Conservation (phyloP, 2,888 invertebrate genomes). For the Junonia oenone region DNA sequence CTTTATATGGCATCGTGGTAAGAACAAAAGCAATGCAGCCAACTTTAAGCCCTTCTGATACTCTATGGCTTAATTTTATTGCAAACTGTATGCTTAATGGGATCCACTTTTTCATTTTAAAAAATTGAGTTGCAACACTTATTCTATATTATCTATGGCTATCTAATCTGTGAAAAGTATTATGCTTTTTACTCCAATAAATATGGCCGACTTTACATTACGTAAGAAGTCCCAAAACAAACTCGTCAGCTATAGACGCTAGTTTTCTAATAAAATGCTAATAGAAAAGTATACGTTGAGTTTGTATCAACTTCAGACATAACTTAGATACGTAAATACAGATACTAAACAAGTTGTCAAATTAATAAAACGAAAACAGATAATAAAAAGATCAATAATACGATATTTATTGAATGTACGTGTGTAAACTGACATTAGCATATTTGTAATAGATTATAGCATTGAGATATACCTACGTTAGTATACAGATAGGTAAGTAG, state of each 20-base stretch:
- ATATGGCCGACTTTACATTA: no score
- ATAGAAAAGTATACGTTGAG: background rate
- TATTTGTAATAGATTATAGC: constrained; percentile 14
- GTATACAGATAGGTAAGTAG: constrained; percentile 29
- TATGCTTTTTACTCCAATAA: no score
- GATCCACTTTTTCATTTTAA: no score
- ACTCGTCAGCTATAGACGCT: no score
- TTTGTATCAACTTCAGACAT: background rate
- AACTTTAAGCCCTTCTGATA: constrained; percentile 1
- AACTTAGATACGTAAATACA: constrained; percentile 3
- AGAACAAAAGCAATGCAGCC: constrained; percentile 19
- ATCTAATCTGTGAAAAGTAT: background rate
- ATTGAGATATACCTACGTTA: constrained; percentile 15
- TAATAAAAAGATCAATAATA: constrained; percentile 6
- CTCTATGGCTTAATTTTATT: background rate
- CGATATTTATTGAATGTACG: constrained; percentile 2
- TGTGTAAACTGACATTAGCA: constrained; percentile 9
- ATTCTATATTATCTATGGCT: background rate
- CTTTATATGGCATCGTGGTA: constrained; percentile 16
- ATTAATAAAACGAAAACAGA: constrained; percentile 14
- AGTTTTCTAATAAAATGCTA: background rate
- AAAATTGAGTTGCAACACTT: no score
- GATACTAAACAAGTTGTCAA: constrained; percentile 12
- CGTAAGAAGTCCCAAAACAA: no score
- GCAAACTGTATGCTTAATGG: no score